Conservation (phyloP, 2,113 vertebrate species). For the Pachycephala philippinensis region DNA sequence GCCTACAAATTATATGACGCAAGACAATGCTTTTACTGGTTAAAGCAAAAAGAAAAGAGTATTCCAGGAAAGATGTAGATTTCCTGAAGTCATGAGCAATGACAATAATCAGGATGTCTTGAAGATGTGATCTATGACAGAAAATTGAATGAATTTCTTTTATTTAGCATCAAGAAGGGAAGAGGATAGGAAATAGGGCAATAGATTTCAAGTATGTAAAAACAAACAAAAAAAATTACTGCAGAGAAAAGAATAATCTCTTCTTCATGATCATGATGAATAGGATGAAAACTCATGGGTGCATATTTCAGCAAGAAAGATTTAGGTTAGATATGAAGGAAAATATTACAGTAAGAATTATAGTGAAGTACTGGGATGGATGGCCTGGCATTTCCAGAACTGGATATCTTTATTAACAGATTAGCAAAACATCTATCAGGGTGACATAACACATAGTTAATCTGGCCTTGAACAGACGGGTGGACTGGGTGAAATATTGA, state of each 20-base stretch:
- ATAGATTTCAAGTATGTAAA: conserved; percentile 19
- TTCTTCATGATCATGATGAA: not conserved
- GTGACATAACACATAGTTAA: not conserved
- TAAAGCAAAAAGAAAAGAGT: not conserved
- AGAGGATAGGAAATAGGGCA: not conserved
- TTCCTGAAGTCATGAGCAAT: not conserved
- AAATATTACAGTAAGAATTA: not conserved
- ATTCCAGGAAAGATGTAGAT: not conserved
- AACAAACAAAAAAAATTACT: not conserved
- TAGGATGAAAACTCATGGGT: not conserved
- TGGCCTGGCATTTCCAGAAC: not conserved
- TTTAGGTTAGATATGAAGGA: not conserved
- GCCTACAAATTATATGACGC: not conserved
- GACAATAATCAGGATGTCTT: not conserved
- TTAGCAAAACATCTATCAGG: not conserved
- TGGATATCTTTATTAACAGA: not conserved
- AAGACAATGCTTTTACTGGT: not conserved
- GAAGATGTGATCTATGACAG: conserved; percentile 1
- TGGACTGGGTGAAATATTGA: not conserved
- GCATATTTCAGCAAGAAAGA: conserved; percentile 25
- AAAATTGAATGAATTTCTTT: not conserved
- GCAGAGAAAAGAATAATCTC: conserved; percentile 1
- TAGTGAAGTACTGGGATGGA: not conserved
- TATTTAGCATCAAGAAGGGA: not conserved
- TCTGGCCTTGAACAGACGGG: not conserved